Evolutionary conservation across 1,140 invertebrate genomes (phyloP).

Genomic region (Phortica variegata): DNA sequence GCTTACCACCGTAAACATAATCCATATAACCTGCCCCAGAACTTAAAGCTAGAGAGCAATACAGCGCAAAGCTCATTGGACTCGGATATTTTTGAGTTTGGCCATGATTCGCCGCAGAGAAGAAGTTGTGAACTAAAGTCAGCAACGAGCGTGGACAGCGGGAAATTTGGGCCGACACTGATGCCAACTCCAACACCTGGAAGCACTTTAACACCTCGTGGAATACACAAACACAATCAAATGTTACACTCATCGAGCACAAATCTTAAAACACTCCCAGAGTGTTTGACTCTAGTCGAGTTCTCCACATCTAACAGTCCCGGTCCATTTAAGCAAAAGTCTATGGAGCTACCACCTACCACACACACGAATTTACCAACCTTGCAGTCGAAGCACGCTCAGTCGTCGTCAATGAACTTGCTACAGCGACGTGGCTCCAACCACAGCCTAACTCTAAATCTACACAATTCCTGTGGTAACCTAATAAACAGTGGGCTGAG

Average conservation of each 20-base stretch:
- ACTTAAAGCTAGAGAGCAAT: neutral
- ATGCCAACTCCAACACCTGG: slow-evolving; percentile 13
- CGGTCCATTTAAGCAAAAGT: slow-evolving; percentile 43
- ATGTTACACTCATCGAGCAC: slow-evolving; percentile 61
- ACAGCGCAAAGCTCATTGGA: slow-evolving; percentile 33
- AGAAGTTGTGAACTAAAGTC: slow-evolving; percentile 30
- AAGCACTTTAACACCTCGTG: slow-evolving; percentile 32
- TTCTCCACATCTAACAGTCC: slow-evolving; percentile 48
- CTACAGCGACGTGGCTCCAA: slow-evolving; percentile 84
- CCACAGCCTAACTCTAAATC: slow-evolving; percentile 76
- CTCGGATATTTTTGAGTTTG: slow-evolving; percentile 14
- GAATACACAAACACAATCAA: slow-evolving; percentile 40
- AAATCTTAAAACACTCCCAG: slow-evolving; percentile 67
- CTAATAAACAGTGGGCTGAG: slow-evolving; percentile 45
- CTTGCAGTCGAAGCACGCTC: slow-evolving; percentile 48
- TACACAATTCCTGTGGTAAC: slow-evolving; percentile 57
- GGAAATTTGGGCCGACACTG: slow-evolving; percentile 26
- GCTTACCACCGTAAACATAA: slow-evolving; percentile 45
- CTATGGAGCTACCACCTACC: slow-evolving; percentile 34
- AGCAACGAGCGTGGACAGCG: slow-evolving; percentile 37
- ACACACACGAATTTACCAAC: slow-evolving; percentile 8
- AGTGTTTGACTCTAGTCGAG: slow-evolving; percentile 67
- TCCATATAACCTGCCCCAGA: slow-evolving; percentile 31
- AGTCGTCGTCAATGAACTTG: slow-evolving; percentile 60
- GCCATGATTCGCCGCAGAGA: slow-evolving; percentile 15